Percentiles rank a stretch among this genome's conserved stretches.
Conservation (phyloP, 2,797 vertebrate genomes). For the Acrossocheilus fasciatus region DNA sequence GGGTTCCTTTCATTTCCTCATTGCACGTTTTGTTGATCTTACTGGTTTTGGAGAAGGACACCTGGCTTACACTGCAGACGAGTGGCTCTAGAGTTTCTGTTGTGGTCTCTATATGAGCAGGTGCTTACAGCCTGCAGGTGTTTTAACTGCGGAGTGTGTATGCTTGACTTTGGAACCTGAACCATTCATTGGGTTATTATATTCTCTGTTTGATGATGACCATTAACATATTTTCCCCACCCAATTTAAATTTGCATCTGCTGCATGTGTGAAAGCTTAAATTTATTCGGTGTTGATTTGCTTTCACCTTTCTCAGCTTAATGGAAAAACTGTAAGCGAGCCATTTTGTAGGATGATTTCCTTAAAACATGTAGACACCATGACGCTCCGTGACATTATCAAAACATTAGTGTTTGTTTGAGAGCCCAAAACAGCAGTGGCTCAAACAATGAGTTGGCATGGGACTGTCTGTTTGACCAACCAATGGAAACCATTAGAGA, state of each 20-base stretch:
- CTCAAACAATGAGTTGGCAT: neutral
- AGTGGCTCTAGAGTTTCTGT: constrained; percentile 28
- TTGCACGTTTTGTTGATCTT: constrained; percentile 14
- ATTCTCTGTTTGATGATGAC: neutral
- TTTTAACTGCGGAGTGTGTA: neutral
- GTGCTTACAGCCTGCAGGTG: constrained; percentile 40
- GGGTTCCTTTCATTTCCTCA: neutral
- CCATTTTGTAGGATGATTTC: neutral
- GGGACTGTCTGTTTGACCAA: neutral
- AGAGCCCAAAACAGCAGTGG: neutral
- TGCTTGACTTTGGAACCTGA: constrained; percentile 22
- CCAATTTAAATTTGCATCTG: neutral
- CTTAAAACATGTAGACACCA: neutral
- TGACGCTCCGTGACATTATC: neutral
- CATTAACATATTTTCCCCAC: neutral
- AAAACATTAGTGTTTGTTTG: neutral
- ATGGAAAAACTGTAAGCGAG: neutral
- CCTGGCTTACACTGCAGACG: neutral
- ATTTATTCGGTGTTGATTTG: neutral
- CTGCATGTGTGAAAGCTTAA: neutral
- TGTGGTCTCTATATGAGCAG: constrained; percentile 1
- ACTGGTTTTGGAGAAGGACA: constrained; percentile 6
- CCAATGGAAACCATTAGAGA: neutral
- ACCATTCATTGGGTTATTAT: neutral
- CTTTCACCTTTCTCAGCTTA: neutral